Evolutionary conservation across 30 jellyfish, hydroid and myxozoan genomes (phyloP).

Genomic region (Chironex yamaguchii): DNA sequence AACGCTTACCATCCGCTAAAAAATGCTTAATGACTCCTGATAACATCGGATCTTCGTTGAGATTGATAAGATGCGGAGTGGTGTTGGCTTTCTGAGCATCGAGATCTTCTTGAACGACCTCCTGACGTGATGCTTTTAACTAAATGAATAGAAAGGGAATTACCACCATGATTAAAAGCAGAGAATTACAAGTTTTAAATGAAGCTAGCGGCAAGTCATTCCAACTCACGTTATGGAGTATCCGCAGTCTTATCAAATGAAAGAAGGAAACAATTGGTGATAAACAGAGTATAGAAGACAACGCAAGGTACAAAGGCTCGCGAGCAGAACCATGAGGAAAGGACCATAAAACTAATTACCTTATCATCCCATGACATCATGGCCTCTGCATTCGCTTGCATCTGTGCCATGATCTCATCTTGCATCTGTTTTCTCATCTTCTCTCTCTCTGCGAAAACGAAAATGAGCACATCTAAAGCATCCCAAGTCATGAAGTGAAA

Average conservation of each 20-base stretch:
- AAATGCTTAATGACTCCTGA: constrained; percentile 88
- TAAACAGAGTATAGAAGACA: too few species aligned
- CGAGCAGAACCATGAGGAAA: too few species aligned
- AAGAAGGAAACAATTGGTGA: too few species aligned
- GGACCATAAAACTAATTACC: too few species aligned
- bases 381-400: constrained; percentile 94
- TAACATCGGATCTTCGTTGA: constrained; percentile 95
- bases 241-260: too few species aligned
- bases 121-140: constrained; percentile 90
- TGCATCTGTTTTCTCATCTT: constrained; percentile 92
- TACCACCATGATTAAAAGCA: not conserved
- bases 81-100: constrained; percentile 70
- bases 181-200: not conserved
- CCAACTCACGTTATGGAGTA: too few species aligned
- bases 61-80: constrained; percentile 84
- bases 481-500: too few species aligned
- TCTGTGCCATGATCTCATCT: constrained; percentile 95
- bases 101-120: constrained; percentile 63
- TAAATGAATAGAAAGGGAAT: constrained; percentile 1
- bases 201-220: not conserved
- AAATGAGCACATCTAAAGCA: too few species aligned
- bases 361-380: constrained; percentile 99
- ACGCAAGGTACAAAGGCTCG: too few species aligned
- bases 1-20: constrained; percentile 87
- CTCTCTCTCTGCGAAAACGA: constrained; percentile 66